These are phyloP conservation scores for Maniola hyperantus DNA, from an alignment of 2,888 invertebrate species.

Conservation along the genomic window DNA sequence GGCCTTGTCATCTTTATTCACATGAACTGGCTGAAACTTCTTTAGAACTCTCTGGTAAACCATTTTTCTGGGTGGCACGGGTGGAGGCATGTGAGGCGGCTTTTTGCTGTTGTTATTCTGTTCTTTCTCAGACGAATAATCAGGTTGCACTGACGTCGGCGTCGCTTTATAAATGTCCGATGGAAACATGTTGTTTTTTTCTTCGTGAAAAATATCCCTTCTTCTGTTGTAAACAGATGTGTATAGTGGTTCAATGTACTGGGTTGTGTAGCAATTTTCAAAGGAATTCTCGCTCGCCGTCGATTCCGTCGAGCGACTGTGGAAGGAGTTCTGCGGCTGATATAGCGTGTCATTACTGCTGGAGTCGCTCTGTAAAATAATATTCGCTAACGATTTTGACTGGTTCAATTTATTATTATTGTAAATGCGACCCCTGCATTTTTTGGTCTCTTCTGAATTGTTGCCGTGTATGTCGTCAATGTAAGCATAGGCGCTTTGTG, in stretches of 20 bases:
- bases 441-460: constrained; percentile 67
- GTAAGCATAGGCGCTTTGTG: constrained; percentile 70
- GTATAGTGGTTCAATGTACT: constrained; percentile 75
- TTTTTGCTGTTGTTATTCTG: constrained; percentile 67
- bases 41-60: constrained; percentile 79
- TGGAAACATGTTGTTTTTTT: constrained; percentile 67
- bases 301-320: constrained; percentile 73
- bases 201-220: constrained; percentile 73
- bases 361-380: constrained; percentile 74
- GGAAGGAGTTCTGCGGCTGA: constrained; percentile 72
- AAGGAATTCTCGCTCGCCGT: constrained; percentile 76
- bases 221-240: constrained; percentile 73
- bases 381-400: constrained; percentile 77
- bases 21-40: constrained; percentile 85
- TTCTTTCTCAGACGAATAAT: constrained; percentile 60
- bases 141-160: constrained; percentile 74
- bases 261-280: constrained; percentile 72
- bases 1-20: constrained; percentile 82
- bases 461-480: constrained; percentile 60
- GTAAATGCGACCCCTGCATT: constrained; percentile 66
- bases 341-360: constrained; percentile 77
- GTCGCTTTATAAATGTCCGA: constrained; percentile 80
- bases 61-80: constrained; percentile 82
- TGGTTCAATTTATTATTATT: constrained; percentile 74
- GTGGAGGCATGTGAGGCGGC: constrained; percentile 82